A percentile compares a stretch with the other conserved stretches of the same genome.
Conservation (phyloP, 2,113 vertebrate genomes). For the Ageneiosus marmoratus region DNA sequence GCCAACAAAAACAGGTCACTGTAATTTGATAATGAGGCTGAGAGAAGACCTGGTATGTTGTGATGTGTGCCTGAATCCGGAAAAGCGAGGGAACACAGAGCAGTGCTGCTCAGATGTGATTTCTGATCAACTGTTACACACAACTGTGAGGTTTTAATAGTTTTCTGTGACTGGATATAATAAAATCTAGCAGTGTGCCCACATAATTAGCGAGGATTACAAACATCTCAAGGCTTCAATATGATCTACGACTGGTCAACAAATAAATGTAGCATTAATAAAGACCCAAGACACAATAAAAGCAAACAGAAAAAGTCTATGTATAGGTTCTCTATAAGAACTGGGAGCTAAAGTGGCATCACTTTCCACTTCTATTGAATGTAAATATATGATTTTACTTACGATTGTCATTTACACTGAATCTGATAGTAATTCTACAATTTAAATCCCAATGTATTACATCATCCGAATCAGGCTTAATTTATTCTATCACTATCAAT, state of each 20-base stretch:
- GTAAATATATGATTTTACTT: neutral
- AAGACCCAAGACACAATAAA: neutral
- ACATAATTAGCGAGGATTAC: conserved; percentile 9
- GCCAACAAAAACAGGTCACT: conserved; percentile 51
- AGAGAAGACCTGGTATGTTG: conserved; percentile 34
- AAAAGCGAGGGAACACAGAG: neutral
- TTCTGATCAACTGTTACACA: neutral
- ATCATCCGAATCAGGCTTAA: neutral
- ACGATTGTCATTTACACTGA: neutral
- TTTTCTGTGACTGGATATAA: neutral
- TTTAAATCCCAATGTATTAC: neutral
- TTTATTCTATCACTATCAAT: neutral
- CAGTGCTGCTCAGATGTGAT: neutral
- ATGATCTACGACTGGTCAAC: neutral
- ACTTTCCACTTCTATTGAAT: neutral
- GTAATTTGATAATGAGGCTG: conserved; percentile 49
- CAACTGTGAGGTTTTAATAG: neutral
- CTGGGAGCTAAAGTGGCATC: neutral
- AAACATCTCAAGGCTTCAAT: neutral
- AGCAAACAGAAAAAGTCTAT: neutral
- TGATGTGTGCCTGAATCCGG: conserved; percentile 8
- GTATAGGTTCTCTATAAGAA: neutral
- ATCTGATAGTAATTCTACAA: neutral
- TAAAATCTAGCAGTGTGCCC: conserved; percentile 16
- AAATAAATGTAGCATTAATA: neutral